These are phyloP conservation scores for Arvicanthis niloticus DNA, from an alignment of 2,113 vertebrate genomes.

Conservation along the genomic window DNA sequence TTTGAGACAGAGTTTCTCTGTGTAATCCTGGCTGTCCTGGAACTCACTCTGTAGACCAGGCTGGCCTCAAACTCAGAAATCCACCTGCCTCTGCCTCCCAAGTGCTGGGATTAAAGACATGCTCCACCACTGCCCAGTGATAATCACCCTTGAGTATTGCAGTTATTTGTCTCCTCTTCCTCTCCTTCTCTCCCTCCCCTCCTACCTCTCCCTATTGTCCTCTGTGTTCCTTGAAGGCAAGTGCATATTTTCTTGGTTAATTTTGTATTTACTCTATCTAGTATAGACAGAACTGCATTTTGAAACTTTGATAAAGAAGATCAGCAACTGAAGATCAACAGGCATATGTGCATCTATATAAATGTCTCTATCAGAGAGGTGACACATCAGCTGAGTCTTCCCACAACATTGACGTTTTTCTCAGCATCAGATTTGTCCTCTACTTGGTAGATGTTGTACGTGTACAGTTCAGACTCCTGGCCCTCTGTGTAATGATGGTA, in stretches of 20 bases:
- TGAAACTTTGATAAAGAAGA: neutral
- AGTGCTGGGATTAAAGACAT: too few species aligned
- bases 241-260: neutral
- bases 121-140: too few species aligned
- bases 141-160: neutral
- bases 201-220: neutral
- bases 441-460: neutral
- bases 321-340: neutral
- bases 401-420: neutral
- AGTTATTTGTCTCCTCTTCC: neutral
- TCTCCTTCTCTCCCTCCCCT: neutral
- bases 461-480: neutral
- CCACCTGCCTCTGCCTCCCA: too few species aligned
- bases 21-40: too few species aligned
- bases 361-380: neutral
- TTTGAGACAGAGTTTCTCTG: too few species aligned
- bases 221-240: neutral
- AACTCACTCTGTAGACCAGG: too few species aligned
- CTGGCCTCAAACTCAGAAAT: too few species aligned
- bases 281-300: neutral
- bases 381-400: neutral
- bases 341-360: neutral
- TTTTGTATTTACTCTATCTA: neutral
- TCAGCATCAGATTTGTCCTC: neutral
- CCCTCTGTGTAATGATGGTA: neutral